These are phyloP conservation scores for Laspeyria flexula DNA, from an alignment of 2,888 invertebrate genomes.

Conservation along the genomic window DNA sequence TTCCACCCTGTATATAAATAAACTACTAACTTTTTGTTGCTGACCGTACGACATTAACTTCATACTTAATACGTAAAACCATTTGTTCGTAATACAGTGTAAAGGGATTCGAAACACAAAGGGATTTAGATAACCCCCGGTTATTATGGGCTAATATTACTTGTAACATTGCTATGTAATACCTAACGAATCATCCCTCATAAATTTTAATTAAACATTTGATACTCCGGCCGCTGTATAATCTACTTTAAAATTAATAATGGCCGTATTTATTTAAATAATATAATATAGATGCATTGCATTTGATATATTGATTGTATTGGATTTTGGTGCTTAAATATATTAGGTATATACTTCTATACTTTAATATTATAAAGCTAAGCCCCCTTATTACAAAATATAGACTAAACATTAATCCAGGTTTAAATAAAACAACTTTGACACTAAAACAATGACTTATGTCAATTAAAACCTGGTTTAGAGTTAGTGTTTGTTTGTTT, in stretches of 20 bases:
- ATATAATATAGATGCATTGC: conserved; percentile 11
- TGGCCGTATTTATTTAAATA: conserved; percentile 50
- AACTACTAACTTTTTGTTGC: too few relatives aligned
- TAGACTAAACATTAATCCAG: too few relatives aligned
- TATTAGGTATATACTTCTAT: too few relatives aligned
- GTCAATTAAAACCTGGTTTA: too few relatives aligned
- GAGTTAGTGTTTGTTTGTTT: too few relatives aligned
- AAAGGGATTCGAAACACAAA: conserved; percentile 54
- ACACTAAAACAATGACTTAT: too few relatives aligned
- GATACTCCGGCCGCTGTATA: conserved; percentile 57
- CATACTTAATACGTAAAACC: conserved; percentile 29
- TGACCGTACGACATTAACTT: conserved; percentile 35
- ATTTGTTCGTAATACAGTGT: conserved; percentile 40
- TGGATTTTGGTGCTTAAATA: too few relatives aligned
- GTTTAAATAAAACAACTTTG: too few relatives aligned
- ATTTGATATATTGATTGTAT: conserved; percentile 27
- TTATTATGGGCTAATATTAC: conserved; percentile 66
- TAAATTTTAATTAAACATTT: conserved; percentile 78
- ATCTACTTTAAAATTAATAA: conserved; percentile 57
- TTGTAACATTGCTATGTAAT: conserved; percentile 57
- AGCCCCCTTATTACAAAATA: too few relatives aligned
- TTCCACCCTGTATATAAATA: too few relatives aligned
- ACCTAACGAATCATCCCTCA: conserved; percentile 64
- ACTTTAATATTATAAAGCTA: too few relatives aligned
- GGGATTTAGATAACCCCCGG: conserved; percentile 59